Conservation (phyloP, 2,888 invertebrate genomes). For the Yponomeuta cagnagella region DNA sequence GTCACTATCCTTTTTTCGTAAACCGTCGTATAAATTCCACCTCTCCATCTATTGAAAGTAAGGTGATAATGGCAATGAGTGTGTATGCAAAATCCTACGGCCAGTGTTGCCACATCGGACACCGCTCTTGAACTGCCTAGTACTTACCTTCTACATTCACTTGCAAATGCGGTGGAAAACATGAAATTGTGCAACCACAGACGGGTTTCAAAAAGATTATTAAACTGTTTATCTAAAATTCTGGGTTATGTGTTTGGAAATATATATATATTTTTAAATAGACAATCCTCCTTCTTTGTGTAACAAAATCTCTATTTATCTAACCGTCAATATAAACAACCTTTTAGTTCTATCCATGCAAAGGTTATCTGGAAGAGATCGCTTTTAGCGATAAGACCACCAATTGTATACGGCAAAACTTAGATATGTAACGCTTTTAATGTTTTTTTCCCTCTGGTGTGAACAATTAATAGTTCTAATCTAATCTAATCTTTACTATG, state of each 20-base stretch:
- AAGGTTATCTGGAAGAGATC: too few relatives aligned
- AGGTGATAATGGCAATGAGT: not conserved
- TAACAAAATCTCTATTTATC: too few relatives aligned
- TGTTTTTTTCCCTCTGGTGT: too few relatives aligned
- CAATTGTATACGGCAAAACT: too few relatives aligned
- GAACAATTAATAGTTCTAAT: too few relatives aligned
- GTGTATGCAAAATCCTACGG: not conserved
- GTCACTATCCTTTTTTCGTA: not conserved
- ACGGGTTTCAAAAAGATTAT: not conserved
- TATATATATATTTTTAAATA: not conserved
- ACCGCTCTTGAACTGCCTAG: not conserved
- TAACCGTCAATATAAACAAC: too few relatives aligned
- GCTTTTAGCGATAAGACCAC: too few relatives aligned
- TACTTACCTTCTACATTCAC: not conserved
- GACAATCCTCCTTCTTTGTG: too few relatives aligned
- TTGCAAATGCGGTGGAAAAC: constrained; percentile 2
- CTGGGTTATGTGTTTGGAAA: not conserved
- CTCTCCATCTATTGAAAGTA: not conserved
- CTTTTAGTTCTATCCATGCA: too few relatives aligned
- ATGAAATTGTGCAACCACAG: not conserved
- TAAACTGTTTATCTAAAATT: not conserved
- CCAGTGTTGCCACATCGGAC: not conserved
- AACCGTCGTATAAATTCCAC: not conserved
- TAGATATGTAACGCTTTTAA: too few relatives aligned
- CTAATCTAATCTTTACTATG: too few relatives aligned